Conservation (phyloP, 1,140 invertebrate species). For the roundworm (Caenorhabditis elegans) region WBcel235 BX284606.5:17413001-17413500, state of each 20-base stretch:
- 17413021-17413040: conserved; percentile 24
- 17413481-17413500: too few relatives aligned
- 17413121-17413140: conserved; percentile 34
- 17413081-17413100: conserved; percentile 32
- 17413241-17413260: conserved; percentile 7
- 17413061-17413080: conserved; percentile 28
- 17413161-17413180: conserved; percentile 42
- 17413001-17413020: neutral
- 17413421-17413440: too few relatives aligned
- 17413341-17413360: too few relatives aligned
- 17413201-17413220: conserved; percentile 48
- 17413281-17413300: conserved; percentile 16
- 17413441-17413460: too few relatives aligned
- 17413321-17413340: too few relatives aligned
- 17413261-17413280: neutral
- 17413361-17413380: too few relatives aligned
- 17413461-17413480: too few relatives aligned
- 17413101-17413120: conserved; percentile 19
- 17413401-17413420: too few relatives aligned
- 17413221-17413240: conserved; percentile 42
- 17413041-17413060: conserved; percentile 36
- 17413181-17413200: conserved; percentile 42
- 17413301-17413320: neutral
- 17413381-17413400: too few relatives aligned
- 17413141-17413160: conserved; percentile 39